Percentiles rank a stretch among this genome's conserved stretches.
phyloP scores from a whole-genome alignment of 2,797 vertebrate species.

The Phrynocephalus vlangalii region DNA sequence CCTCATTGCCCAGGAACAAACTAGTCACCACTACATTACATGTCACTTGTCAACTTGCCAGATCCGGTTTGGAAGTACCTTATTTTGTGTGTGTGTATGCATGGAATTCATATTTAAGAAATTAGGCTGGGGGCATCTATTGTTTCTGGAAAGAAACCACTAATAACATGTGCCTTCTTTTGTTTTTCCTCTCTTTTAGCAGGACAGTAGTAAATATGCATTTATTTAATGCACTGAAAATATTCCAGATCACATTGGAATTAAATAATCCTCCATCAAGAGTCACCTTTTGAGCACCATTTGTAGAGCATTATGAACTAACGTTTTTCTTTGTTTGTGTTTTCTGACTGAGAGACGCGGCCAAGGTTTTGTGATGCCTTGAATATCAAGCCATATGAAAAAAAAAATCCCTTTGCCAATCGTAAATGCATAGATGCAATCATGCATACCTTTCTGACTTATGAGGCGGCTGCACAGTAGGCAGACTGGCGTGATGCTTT shows the following conservation, averaged over 20 bases:
- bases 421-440: slow-evolving; percentile 75
- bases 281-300: slow-evolving; percentile 41
- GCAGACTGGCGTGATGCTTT: slow-evolving; percentile 78
- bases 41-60: too few species aligned
- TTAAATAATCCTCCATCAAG: slow-evolving; percentile 9
- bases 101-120: neutral
- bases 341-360: slow-evolving; percentile 49
- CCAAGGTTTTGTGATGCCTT: slow-evolving; percentile 64
- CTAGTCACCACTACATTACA: too few species aligned
- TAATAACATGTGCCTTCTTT: too few species aligned
- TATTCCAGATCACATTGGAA: neutral
- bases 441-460: slow-evolving; percentile 77
- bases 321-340: slow-evolving; percentile 54
- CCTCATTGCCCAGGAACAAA: neutral
- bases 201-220: neutral
- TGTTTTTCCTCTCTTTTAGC: neutral
- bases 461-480: slow-evolving; percentile 73
- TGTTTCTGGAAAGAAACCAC: neutral
- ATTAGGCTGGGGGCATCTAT: neutral
- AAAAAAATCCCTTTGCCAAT: slow-evolving; percentile 66
- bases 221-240: slow-evolving; percentile 7
- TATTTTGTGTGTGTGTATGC: neutral
- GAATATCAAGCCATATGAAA: slow-evolving; percentile 68
- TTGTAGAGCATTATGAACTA: slow-evolving; percentile 40
- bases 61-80: neutral